Conservation (phyloP, 2,113 vertebrate species). For the Eidolon helvum region DNA sequence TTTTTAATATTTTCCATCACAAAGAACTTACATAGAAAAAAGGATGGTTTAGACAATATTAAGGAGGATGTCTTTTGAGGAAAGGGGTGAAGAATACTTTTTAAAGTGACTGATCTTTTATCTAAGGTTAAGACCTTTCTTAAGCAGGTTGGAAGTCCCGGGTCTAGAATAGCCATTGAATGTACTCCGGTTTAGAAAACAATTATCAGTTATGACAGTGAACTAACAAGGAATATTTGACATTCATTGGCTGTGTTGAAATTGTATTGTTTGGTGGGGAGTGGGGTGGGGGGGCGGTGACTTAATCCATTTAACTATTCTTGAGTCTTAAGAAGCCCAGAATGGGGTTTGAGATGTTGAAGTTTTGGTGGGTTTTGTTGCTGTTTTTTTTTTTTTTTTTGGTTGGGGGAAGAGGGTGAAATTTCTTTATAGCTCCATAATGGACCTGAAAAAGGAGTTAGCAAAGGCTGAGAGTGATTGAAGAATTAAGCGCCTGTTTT, state of each 20-base stretch:
- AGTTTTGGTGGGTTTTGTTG: not conserved
- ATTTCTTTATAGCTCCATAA: not conserved
- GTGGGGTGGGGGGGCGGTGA: accelerated
- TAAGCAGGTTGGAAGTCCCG: not conserved
- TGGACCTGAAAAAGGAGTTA: not conserved
- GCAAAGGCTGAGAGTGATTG: not conserved
- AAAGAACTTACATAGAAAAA: not conserved
- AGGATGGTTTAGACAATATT: not conserved
- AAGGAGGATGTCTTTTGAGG: not conserved
- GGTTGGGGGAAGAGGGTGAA: not conserved
- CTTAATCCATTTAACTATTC: not conserved
- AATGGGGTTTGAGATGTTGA: not conserved
- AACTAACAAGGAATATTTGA: not conserved
- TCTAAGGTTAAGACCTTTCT: not conserved
- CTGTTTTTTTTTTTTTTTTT: not conserved
- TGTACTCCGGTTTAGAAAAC: not conserved
- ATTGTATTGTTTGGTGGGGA: not conserved
- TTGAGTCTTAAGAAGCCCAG: not conserved
- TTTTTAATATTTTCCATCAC: not conserved
- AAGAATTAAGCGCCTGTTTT: not conserved
- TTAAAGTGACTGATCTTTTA: not conserved
- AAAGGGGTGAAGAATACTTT: not conserved
- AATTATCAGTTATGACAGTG: not conserved
- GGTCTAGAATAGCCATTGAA: not conserved
- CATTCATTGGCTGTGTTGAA: not conserved